These are phyloP conservation scores for Suricata suricatta DNA, from an alignment of 2,113 vertebrate species.

Conservation along the genomic window DNA sequence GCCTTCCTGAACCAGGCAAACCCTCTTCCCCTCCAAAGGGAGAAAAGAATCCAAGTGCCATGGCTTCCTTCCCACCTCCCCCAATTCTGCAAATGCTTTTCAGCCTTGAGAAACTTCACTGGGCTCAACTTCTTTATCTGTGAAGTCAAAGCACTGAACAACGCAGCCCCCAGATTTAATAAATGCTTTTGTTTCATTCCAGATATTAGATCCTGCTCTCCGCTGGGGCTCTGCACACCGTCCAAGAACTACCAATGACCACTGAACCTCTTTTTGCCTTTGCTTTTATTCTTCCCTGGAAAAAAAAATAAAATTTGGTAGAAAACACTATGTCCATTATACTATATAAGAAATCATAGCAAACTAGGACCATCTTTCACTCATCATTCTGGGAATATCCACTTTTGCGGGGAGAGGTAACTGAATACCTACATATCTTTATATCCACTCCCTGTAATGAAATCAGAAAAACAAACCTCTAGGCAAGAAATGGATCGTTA, in stretches of 20 bases:
- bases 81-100: too few relatives aligned
- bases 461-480: neutral
- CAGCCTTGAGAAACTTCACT: neutral
- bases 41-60: neutral
- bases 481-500: neutral
- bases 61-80: accelerated
- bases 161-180: neutral
- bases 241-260: neutral
- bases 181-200: neutral
- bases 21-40: neutral
- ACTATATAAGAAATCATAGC: neutral
- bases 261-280: neutral
- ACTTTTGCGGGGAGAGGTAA: neutral
- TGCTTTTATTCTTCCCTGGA: slow-evolving; percentile 15
- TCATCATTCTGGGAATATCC: neutral
- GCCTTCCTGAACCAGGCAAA: neutral
- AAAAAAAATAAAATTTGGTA: neutral
- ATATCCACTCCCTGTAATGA: neutral
- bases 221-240: neutral
- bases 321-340: neutral
- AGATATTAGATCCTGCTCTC: neutral
- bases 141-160: neutral
- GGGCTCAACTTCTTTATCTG: neutral
- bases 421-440: neutral
- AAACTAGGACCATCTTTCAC: neutral